Conservation (phyloP, 1,140 invertebrate genomes). For the Belonocnema kinseyi region DNA sequence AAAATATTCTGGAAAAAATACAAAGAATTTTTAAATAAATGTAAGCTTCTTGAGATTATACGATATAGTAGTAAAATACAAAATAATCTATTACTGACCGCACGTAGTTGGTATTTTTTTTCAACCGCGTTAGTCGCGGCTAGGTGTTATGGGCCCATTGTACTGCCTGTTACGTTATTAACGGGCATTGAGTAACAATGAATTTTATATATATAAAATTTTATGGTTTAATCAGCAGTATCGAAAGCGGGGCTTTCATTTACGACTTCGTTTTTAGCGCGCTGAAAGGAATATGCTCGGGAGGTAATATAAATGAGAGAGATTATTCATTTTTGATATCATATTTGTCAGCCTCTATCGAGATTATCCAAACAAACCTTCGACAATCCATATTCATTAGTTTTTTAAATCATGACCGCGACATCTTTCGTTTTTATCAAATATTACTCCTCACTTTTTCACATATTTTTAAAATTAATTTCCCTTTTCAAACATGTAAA, state of each 20-base stretch:
- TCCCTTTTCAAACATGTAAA: too few species aligned
- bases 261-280: not conserved
- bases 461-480: too few species aligned
- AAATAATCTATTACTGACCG: not conserved
- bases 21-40: not conserved
- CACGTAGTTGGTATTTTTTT: conserved; percentile 18
- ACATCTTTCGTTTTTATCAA: too few species aligned
- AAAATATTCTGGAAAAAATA: not conserved
- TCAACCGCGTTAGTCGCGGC: not conserved
- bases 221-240: conserved; percentile 26
- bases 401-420: too few species aligned
- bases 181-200: conserved; percentile 19
- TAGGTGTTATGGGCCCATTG: conserved; percentile 20
- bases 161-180: conserved; percentile 23
- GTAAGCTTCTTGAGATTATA: not conserved
- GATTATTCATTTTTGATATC: conserved; percentile 9
- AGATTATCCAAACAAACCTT: too few species aligned
- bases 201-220: conserved; percentile 25
- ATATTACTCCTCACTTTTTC: too few species aligned
- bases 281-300: conserved; percentile 9
- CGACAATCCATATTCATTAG: too few species aligned
- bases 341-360: not conserved
- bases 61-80: not conserved
- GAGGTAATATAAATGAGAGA: not conserved
- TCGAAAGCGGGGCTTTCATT: conserved; percentile 7